Evolutionary conservation across 2,113 vertebrate genomes (phyloP).

Genomic region (Rana temporaria): DNA sequence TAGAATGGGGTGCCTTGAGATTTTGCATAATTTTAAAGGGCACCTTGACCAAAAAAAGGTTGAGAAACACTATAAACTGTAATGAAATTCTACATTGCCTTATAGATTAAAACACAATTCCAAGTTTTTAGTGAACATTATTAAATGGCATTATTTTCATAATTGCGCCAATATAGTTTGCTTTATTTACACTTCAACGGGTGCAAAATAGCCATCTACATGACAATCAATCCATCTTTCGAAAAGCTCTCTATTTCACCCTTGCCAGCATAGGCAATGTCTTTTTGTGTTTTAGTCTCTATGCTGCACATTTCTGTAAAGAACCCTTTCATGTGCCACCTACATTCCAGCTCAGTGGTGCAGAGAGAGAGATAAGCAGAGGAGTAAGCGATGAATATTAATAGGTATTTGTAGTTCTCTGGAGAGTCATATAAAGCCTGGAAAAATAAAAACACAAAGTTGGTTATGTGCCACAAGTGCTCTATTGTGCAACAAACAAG

Average conservation of each 20-base stretch:
- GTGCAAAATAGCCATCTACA: no score
- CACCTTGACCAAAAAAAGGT: no score
- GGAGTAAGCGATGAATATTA: conserved; percentile 30
- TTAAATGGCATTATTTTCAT: no score
- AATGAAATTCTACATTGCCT: no score
- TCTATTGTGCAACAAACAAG: conserved; percentile 1
- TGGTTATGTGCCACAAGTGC: background rate
- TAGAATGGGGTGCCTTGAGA: no score
- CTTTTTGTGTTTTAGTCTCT: conserved; percentile 9
- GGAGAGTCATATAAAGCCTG: background rate
- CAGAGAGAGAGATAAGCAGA: conserved; percentile 34
- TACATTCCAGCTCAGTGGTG: conserved; percentile 36
- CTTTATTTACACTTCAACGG: no score
- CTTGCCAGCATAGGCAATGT: background rate
- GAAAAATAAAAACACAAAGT: background rate
- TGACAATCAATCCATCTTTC: background rate
- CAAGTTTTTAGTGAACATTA: no score
- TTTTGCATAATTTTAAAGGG: no score
- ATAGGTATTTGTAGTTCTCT: conserved; percentile 32
- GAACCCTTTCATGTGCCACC: background rate
- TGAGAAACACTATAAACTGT: no score
- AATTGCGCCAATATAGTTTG: no score
- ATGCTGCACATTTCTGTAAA: background rate
- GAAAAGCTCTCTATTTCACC: background rate
- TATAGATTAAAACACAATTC: no score